phyloP scores from a whole-genome alignment of 92 coral and sea anemone species.

The Epizoanthus rinbou region DNA sequence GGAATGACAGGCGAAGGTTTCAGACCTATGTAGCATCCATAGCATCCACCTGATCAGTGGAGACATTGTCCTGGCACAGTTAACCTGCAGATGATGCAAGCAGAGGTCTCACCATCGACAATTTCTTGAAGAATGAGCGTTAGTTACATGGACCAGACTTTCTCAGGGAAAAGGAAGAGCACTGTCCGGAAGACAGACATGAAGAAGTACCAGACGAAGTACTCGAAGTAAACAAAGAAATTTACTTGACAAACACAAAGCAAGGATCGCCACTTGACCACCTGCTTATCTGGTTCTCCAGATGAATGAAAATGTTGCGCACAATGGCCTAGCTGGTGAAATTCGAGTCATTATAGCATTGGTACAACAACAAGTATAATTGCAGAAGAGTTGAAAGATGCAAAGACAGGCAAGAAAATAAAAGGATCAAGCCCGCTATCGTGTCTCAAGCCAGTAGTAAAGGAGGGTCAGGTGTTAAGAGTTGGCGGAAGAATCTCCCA shows the following conservation, averaged over 20 bases:
- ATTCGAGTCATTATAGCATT: constrained; percentile 1
- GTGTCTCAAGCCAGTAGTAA: constrained; percentile 39
- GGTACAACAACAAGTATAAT: constrained; percentile 15
- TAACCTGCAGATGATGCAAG: constrained; percentile 59
- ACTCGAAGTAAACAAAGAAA: constrained; percentile 53
- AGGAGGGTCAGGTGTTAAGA: constrained; percentile 27
- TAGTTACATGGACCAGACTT: constrained; percentile 10
- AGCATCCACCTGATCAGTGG: neutral
- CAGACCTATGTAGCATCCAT: constrained; percentile 37
- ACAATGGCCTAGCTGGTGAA: constrained; percentile 37
- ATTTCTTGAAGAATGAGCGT: constrained; percentile 40
- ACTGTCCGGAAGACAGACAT: constrained; percentile 38
- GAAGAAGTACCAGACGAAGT: constrained; percentile 11
- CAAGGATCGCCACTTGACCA: neutral
- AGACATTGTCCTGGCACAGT: constrained; percentile 37
- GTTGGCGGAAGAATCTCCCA: constrained; percentile 51
- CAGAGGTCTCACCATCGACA: constrained; percentile 47
- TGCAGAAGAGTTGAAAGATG: constrained; percentile 25
- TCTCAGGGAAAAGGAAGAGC: constrained; percentile 32
- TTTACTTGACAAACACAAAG: neutral
- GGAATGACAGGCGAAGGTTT: constrained; percentile 32
- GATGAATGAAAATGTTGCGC: constrained; percentile 45
- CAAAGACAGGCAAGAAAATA: neutral
- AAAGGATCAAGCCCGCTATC: constrained; percentile 32
- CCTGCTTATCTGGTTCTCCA: constrained; percentile 21